Conservation (phyloP, 2,113 vertebrate species). For the Mesocricetus auratus region DNA sequence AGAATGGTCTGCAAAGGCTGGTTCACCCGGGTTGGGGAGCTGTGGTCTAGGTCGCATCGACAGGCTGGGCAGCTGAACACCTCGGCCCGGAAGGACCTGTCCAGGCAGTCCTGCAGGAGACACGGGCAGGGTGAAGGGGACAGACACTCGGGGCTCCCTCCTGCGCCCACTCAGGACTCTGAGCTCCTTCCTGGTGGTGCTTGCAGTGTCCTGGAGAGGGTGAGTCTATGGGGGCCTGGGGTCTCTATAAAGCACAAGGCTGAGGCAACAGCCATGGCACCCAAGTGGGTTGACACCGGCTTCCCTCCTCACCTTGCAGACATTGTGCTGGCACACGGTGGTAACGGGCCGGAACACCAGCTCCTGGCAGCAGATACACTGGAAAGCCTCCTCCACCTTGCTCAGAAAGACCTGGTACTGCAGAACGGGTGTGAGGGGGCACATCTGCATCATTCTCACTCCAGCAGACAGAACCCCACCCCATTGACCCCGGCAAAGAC, state of each 20-base stretch:
- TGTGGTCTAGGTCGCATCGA: conserved; percentile 94
- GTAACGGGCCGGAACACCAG: conserved; percentile 95
- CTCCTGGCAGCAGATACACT: conserved; percentile 98
- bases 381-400: conserved; percentile 95
- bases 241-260: neutral
- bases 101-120: conserved; percentile 93
- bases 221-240: neutral
- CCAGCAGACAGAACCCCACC: neutral
- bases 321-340: conserved; percentile 97
- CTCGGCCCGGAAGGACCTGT: conserved; percentile 95
- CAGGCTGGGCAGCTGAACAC: conserved; percentile 98
- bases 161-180: neutral
- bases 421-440: neutral
- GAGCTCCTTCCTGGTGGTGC: neutral
- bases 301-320: conserved; percentile 92
- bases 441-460: neutral
- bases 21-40: conserved; percentile 93
- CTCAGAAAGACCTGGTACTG: conserved; percentile 92
- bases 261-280: neutral
- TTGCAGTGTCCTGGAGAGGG: neutral
- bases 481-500: neutral
- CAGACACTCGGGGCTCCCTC: neutral
- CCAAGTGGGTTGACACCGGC: neutral
- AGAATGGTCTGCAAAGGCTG: conserved; percentile 93
- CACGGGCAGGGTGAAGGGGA: neutral